phyloP scores from a whole-genome alignment of 2,888 invertebrate species.

The Anticlea derivata region DNA sequence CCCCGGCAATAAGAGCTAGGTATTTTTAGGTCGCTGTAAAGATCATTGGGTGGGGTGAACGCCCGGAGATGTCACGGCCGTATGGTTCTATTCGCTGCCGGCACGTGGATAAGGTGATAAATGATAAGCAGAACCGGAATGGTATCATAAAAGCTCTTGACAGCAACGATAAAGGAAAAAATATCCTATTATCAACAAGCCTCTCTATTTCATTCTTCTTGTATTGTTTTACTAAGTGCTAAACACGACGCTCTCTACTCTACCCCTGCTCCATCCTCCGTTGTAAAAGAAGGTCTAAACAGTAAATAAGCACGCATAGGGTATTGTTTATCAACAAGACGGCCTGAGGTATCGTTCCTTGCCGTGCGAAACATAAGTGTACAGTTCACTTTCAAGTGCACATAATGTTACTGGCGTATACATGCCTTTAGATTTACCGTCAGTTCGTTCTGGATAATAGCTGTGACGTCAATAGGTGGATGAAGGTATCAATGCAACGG shows the following conservation, averaged over 20 bases:
- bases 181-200: too few relatives aligned
- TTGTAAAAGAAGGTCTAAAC: slow-evolving; percentile 21
- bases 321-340: slow-evolving; percentile 34
- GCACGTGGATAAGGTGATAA: slow-evolving; percentile 53
- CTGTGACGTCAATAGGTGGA: slow-evolving; percentile 1
- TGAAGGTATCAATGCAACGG: slow-evolving; percentile 8
- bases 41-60: slow-evolving; percentile 69
- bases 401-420: slow-evolving; percentile 14
- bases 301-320: slow-evolving; percentile 31
- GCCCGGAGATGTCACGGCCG: slow-evolving; percentile 75
- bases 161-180: too few relatives aligned
- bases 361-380: slow-evolving; percentile 17
- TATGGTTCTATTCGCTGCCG: slow-evolving; percentile 37
- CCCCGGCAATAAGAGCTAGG: slow-evolving; percentile 47
- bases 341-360: slow-evolving; percentile 17
- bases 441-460: slow-evolving; percentile 11
- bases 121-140: slow-evolving; percentile 40
- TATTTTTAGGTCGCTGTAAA: slow-evolving; percentile 62
- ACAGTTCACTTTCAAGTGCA: slow-evolving; percentile 28
- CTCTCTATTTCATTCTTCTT: too few relatives aligned
- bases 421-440: slow-evolving; percentile 25
- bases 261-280: slow-evolving; percentile 10
- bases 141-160: slow-evolving; percentile 11
- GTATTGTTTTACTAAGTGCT: too few relatives aligned
- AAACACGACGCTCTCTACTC: slow-evolving; percentile 8